Conservation (phyloP, 1,140 invertebrate genomes). For the Penaeus indicus region DNA sequence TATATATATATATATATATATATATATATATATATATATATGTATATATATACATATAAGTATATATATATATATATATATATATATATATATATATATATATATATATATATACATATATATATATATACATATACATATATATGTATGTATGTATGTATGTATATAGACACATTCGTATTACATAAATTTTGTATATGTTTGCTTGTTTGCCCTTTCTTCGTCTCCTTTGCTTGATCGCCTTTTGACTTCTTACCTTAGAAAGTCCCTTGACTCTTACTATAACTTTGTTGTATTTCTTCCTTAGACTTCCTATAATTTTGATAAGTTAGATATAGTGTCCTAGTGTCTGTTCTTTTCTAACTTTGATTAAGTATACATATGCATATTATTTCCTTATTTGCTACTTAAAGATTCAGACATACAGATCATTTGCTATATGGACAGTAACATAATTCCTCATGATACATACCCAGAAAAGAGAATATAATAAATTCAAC, state of each 20-base stretch:
- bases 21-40: conserved; percentile 2
- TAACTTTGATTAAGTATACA: background rate
- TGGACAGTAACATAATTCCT: background rate
- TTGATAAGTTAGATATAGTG: too few relatives aligned
- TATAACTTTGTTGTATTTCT: background rate
- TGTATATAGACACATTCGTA: conserved; percentile 35
- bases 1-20: background rate
- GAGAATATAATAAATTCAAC: background rate
- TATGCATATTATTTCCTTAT: background rate
- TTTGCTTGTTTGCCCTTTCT: conserved; percentile 22
- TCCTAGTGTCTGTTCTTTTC: too few relatives aligned
- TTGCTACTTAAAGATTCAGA: background rate
- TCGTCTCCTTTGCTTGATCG: too few relatives aligned
- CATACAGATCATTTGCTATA: background rate
- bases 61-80: too few relatives aligned
- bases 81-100: too few relatives aligned
- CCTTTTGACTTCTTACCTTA: background rate
- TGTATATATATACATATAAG: background rate
- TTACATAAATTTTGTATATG: conserved; percentile 24
- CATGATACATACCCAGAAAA: background rate
- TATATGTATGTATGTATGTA: background rate
- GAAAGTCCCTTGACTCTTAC: background rate
- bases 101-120: background rate
- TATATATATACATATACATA: conserved; percentile 29
- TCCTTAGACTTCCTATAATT: too few relatives aligned